Conservation (phyloP, 2,888 invertebrate genomes). For the Drosophila acutilabella region DNA sequence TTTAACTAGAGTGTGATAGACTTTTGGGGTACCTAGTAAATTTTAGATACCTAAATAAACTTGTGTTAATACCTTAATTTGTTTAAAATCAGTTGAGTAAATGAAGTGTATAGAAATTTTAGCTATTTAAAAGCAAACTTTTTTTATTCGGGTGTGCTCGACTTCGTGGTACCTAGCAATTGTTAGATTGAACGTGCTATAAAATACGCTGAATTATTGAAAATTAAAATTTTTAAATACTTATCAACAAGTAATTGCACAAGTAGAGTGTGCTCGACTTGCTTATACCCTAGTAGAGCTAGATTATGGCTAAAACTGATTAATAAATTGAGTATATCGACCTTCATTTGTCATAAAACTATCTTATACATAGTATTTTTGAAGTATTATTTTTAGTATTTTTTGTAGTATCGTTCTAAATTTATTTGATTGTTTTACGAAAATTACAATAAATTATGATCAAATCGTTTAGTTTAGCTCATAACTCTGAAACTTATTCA, state of each 20-base stretch:
- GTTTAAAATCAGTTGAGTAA: conserved; percentile 2
- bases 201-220: no score
- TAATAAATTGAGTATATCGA: no score
- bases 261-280: neutral
- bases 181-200: no score
- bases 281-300: neutral
- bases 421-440: neutral
- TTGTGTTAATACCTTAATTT: no score
- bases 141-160: neutral
- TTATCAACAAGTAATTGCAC: neutral
- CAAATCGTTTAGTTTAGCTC: neutral
- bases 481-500: neutral
- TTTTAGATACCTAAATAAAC: no score
- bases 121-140: conserved; percentile 4
- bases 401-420: no score
- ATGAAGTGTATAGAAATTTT: conserved; percentile 10
- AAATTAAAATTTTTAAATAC: no score
- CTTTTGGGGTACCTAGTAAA: no score
- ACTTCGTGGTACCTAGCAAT: no score
- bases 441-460: neutral
- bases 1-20: neutral
- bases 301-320: neutral
- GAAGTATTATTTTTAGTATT: no score
- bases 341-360: no score
- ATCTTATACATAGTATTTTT: no score